These are phyloP conservation scores for Copidosoma aretas DNA, from an alignment of 2,888 invertebrate species.

Conservation along the genomic window DNA sequence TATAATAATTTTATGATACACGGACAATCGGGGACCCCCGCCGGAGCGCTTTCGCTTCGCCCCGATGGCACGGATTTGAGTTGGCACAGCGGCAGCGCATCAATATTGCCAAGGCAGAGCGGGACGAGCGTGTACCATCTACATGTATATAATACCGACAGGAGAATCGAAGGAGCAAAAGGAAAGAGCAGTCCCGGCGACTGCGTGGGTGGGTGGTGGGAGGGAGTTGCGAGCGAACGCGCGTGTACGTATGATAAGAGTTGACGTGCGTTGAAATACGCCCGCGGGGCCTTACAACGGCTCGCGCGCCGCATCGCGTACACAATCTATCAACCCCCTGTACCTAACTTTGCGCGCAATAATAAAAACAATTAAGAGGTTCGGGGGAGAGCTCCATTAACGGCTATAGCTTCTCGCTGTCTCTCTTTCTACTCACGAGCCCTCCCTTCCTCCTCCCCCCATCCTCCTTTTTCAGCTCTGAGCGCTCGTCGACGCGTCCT, in stretches of 20 bases:
- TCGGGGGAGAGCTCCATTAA: no score
- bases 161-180: neutral
- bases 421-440: neutral
- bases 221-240: neutral
- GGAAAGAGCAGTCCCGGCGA: no score
- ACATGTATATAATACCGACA: neutral
- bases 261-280: conserved; percentile 23
- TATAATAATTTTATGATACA: neutral
- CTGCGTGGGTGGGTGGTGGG: neutral
- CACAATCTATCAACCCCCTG: neutral
- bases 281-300: conserved; percentile 4
- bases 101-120: neutral
- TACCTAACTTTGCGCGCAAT: conserved; percentile 31
- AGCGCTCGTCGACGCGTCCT: neutral
- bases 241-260: conserved; percentile 10
- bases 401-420: neutral
- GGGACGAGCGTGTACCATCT: neutral
- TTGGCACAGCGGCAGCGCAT: neutral
- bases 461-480: conserved; percentile 2
- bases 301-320: no score
- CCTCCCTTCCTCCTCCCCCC: neutral
- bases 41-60: neutral
- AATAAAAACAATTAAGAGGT: conserved; percentile 37
- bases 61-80: neutral
- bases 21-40: neutral